Conservation (phyloP, 2,113 vertebrate species). For the Apteryx mantelli region DNA sequence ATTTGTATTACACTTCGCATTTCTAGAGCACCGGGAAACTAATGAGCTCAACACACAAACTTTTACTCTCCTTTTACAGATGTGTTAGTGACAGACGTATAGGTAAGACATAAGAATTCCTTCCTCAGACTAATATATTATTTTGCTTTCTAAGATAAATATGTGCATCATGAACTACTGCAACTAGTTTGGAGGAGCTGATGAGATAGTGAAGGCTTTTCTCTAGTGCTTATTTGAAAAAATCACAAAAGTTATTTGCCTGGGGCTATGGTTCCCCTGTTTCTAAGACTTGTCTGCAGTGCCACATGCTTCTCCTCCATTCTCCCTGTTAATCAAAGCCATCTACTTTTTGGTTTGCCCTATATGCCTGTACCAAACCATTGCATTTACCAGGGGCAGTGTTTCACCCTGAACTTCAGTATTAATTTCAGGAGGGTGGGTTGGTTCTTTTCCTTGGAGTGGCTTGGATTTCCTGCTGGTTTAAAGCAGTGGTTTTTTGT, state of each 20-base stretch:
- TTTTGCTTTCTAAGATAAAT: neutral
- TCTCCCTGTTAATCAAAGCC: neutral
- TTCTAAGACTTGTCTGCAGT: neutral
- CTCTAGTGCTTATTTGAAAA: neutral
- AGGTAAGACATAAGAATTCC: neutral
- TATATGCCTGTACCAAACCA: neutral
- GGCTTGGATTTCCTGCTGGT: neutral
- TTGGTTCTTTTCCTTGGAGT: neutral
- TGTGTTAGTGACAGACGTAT: neutral
- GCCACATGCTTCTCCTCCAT: fast-evolving
- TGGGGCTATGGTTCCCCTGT: neutral
- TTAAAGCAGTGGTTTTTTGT: neutral
- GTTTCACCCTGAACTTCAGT: neutral
- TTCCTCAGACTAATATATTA: neutral
- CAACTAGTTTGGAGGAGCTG: neutral
- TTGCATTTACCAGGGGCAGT: neutral
- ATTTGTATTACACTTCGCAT: neutral
- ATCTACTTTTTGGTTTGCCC: neutral
- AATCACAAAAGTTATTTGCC: neutral
- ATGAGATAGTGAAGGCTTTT: neutral
- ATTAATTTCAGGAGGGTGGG: neutral
- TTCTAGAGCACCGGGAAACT: neutral
- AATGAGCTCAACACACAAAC: neutral
- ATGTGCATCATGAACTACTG: neutral
- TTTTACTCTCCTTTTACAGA: neutral